Evolutionary conservation across 2,888 invertebrate species (phyloP).

Genomic region (Drosophila buzzatii): DNA sequence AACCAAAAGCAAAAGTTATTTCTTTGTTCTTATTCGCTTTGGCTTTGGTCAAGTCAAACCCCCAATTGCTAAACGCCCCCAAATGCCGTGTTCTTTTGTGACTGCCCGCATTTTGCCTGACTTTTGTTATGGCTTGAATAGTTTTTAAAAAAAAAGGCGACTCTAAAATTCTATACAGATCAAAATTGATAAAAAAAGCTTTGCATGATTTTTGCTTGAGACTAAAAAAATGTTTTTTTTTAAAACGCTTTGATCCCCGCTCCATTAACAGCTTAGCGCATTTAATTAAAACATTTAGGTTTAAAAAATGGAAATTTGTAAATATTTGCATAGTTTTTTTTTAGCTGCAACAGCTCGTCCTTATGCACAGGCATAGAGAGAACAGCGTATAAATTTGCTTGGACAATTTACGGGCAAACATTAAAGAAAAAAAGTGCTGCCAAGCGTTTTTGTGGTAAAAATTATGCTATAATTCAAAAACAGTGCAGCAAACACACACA

Average conservation of each 20-base stretch:
- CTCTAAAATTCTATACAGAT: not conserved
- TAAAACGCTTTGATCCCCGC: not conserved
- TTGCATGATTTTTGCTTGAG: not conserved
- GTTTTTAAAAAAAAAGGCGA: not conserved
- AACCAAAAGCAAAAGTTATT: not conserved
- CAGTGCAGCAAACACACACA: constrained; percentile 49
- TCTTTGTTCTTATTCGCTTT: not conserved
- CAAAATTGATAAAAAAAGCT: not conserved
- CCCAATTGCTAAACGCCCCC: not conserved
- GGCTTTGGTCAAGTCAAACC: not conserved
- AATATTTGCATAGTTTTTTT: constrained; percentile 61
- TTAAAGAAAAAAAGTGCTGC: constrained; percentile 42
- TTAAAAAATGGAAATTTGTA: constrained; percentile 18
- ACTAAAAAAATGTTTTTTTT: not conserved
- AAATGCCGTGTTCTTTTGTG: constrained; percentile 4
- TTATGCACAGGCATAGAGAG: constrained; percentile 35
- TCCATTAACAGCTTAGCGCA: constrained; percentile 21
- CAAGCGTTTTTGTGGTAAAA: constrained; percentile 65
- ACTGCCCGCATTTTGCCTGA: constrained; percentile 1
- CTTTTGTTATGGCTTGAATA: not conserved
- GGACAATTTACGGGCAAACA: constrained; percentile 63
- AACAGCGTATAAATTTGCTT: constrained; percentile 39
- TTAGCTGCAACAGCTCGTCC: constrained; percentile 13
- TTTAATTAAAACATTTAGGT: constrained; percentile 48
- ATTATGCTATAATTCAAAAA: constrained; percentile 79